Percentiles rank a stretch among this genome's conserved stretches.
These are phyloP conservation scores for Pterocles gutturalis DNA, from an alignment of 2,113 vertebrate species.

Conservation along the genomic window DNA sequence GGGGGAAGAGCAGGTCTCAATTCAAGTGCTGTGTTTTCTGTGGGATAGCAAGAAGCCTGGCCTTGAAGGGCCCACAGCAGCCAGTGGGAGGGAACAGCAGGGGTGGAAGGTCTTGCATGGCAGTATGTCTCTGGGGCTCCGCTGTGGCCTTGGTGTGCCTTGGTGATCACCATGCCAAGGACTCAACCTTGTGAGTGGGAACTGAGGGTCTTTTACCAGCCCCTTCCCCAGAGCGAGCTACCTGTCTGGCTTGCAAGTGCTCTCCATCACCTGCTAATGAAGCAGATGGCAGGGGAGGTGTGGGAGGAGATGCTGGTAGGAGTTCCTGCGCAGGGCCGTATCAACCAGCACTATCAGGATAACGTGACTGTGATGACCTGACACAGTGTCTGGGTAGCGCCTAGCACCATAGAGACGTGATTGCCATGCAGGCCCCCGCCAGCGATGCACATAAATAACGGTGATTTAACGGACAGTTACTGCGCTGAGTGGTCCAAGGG, in stretches of 20 bases:
- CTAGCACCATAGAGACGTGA: fast-evolving
- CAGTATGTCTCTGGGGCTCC: not conserved
- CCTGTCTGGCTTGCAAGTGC: not conserved
- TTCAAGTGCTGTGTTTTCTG: not conserved
- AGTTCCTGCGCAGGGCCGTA: not conserved
- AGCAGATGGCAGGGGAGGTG: not conserved
- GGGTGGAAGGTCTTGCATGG: not conserved
- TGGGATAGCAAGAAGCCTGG: not conserved
- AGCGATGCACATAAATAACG: not conserved
- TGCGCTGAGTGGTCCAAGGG: not conserved
- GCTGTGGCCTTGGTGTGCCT: not conserved
- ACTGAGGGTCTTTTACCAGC: not conserved
- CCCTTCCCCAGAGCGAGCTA: not conserved
- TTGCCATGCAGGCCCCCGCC: not conserved
- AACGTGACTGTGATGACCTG: not conserved
- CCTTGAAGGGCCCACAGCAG: not conserved
- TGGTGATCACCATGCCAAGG: not conserved
- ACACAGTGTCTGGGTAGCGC: not conserved
- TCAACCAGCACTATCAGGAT: not conserved
- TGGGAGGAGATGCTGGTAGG: not conserved
- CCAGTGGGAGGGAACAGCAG: not conserved
- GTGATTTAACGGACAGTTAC: not conserved
- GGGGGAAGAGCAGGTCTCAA: not conserved
- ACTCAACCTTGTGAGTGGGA: not conserved
- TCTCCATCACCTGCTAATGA: not conserved